Conservation (phyloP, 2,113 vertebrate genomes). For the Sturnira hondurensis region DNA sequence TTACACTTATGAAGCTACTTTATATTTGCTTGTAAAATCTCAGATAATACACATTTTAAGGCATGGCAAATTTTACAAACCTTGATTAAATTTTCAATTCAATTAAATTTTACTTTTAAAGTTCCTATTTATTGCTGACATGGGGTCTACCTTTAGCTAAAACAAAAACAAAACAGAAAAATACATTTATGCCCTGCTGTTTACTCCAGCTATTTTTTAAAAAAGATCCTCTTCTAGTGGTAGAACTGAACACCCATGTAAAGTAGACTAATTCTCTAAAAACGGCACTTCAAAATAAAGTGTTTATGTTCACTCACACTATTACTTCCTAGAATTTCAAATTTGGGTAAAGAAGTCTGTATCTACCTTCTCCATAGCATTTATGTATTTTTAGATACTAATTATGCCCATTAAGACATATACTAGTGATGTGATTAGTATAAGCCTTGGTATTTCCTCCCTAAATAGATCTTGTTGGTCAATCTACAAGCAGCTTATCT, state of each 20-base stretch:
- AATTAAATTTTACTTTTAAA: conserved; percentile 17
- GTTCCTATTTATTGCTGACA: not conserved
- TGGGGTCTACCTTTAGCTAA: not conserved
- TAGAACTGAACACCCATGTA: not conserved
- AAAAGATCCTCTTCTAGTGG: not conserved
- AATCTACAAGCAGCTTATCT: not conserved
- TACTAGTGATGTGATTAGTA: not conserved
- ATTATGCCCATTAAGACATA: not conserved
- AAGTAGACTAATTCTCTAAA: not conserved
- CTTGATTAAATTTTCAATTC: conserved; percentile 46
- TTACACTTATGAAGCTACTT: conserved; percentile 7
- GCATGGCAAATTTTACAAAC: conserved; percentile 17
- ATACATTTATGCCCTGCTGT: not conserved
- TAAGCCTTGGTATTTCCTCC: not conserved
- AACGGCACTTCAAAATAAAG: not conserved
- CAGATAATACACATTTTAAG: not conserved
- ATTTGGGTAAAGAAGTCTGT: not conserved
- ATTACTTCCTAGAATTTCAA: not conserved
- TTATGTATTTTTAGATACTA: not conserved
- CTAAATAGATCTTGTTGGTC: not conserved
- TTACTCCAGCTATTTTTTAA: not conserved
- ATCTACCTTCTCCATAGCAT: not conserved
- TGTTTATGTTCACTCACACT: not conserved
- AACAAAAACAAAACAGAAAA: not conserved
- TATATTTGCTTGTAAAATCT: not conserved